These are phyloP conservation scores for Ceryle rudis DNA, from an alignment of 2,797 vertebrate species.

Conservation along the genomic window DNA sequence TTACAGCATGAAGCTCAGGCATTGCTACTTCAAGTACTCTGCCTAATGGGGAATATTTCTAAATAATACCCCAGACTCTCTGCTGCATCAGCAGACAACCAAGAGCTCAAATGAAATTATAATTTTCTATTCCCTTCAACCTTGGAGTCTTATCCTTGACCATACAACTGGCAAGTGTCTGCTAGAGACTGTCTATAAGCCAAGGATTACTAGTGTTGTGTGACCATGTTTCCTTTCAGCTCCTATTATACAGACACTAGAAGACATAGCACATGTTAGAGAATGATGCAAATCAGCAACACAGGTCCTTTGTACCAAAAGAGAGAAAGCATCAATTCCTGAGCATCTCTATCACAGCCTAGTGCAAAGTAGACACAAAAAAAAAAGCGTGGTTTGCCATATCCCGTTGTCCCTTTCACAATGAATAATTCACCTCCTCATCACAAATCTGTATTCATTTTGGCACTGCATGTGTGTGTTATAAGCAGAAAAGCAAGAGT, in stretches of 20 bases:
- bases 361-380: neutral
- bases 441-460: neutral
- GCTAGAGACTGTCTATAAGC: neutral
- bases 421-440: neutral
- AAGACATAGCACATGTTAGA: neutral
- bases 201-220: neutral
- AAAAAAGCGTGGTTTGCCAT: neutral
- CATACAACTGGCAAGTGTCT: neutral
- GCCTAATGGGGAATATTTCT: neutral
- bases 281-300: neutral
- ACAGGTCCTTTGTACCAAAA: neutral
- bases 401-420: neutral
- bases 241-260: neutral
- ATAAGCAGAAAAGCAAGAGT: neutral
- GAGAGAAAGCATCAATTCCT: neutral
- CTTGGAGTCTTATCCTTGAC: neutral
- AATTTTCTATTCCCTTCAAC: neutral
- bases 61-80: neutral
- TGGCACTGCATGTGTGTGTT: neutral
- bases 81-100: neutral
- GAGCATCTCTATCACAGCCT: neutral
- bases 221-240: neutral
- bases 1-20: neutral
- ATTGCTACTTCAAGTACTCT: neutral
- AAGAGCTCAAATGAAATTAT: neutral